Evolutionary conservation across 2,888 invertebrate genomes (phyloP).

Genomic region (Agelastica alni): DNA sequence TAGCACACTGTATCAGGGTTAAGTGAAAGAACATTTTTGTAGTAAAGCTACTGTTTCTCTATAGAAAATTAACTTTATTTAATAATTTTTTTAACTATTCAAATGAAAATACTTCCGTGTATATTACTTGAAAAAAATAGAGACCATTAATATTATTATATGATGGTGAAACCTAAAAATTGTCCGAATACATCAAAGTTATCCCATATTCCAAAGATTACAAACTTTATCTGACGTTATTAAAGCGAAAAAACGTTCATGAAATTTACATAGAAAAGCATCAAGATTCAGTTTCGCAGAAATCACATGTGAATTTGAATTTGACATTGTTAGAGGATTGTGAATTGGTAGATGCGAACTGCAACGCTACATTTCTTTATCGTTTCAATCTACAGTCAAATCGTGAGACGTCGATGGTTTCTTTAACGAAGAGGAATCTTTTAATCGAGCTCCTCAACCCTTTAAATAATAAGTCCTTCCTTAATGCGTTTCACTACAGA

Average conservation of each 20-base stretch:
- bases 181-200: too few relatives aligned
- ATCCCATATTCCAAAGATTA: too few relatives aligned
- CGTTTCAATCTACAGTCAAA: constrained; percentile 49
- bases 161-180: too few relatives aligned
- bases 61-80: too few relatives aligned
- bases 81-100: too few relatives aligned
- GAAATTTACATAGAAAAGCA: not conserved
- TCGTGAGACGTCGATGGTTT: constrained; percentile 52
- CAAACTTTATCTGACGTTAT: too few relatives aligned
- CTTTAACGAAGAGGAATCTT: constrained; percentile 53
- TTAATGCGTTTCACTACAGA: constrained; percentile 44
- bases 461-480: constrained; percentile 49
- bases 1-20: too few relatives aligned
- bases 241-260: not conserved
- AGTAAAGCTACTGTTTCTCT: too few relatives aligned
- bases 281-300: constrained; percentile 16
- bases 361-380: constrained; percentile 49
- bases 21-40: too few relatives aligned
- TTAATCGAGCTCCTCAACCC: constrained; percentile 43
- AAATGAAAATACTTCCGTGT: too few relatives aligned
- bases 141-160: too few relatives aligned
- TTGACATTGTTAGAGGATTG: constrained; percentile 22
- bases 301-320: constrained; percentile 26
- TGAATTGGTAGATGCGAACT: constrained; percentile 42
- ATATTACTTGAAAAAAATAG: too few relatives aligned